Conservation (phyloP, 2,113 vertebrate species). For the Burhinus bistriatus region DNA sequence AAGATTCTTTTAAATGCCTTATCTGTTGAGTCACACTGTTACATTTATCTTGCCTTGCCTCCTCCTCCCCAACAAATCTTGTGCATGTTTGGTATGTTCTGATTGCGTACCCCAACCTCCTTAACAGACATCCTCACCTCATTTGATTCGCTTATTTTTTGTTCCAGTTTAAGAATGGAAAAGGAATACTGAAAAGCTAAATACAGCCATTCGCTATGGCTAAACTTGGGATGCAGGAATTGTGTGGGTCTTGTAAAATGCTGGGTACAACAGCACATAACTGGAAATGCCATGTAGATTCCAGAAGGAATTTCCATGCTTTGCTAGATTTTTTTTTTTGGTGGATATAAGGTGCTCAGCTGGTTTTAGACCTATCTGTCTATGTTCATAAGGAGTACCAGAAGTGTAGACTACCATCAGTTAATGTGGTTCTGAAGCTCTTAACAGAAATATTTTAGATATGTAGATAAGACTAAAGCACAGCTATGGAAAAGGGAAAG, state of each 20-base stretch:
- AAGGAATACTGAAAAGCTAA: neutral
- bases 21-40: neutral
- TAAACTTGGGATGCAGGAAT: neutral
- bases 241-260: neutral
- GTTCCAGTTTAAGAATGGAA: neutral
- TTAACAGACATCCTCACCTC: neutral
- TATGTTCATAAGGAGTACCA: neutral
- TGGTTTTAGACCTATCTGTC: neutral
- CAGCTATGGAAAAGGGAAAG: neutral
- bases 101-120: neutral
- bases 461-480: neutral
- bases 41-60: neutral
- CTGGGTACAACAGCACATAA: neutral
- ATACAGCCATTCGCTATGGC: neutral
- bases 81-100: neutral
- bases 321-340: neutral
- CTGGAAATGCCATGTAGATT: neutral
- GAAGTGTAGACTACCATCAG: neutral
- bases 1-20: neutral
- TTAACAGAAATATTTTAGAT: neutral
- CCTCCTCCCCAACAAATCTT: neutral
- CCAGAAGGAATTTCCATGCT: neutral
- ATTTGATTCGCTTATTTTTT: neutral
- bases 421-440: neutral
- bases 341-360: neutral